Evolutionary conservation across 2,113 vertebrate genomes (phyloP).

Genomic region (Melanerpes aurifrons): DNA sequence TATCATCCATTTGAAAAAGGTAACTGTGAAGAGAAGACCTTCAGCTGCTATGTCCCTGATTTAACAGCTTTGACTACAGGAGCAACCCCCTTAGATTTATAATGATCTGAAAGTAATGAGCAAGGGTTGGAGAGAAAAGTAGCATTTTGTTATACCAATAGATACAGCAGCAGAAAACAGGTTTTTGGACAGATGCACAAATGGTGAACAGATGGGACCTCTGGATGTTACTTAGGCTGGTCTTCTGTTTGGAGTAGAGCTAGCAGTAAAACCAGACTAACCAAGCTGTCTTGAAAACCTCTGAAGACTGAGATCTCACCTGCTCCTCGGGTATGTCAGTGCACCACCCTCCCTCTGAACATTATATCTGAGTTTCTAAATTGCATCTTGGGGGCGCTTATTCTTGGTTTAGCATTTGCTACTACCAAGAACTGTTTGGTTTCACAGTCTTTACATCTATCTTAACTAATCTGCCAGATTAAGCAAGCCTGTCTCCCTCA

Average conservation of each 20-base stretch:
- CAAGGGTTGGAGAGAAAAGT: background rate
- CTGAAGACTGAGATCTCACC: background rate
- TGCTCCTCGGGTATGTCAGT: background rate
- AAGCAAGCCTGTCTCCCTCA: background rate
- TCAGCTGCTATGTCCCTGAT: background rate
- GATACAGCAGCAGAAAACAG: background rate
- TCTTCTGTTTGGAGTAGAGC: background rate
- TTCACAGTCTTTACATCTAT: background rate
- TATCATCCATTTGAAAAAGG: background rate
- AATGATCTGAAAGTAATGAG: background rate
- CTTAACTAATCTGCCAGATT: background rate
- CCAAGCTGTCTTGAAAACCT: background rate
- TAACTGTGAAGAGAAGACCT: background rate
- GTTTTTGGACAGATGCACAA: background rate
- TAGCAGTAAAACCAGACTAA: background rate
- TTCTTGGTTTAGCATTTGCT: background rate
- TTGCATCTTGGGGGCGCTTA: rapidly evolving
- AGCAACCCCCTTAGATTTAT: background rate
- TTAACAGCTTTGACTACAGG: background rate
- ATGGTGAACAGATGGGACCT: background rate
- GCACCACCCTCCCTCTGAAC: background rate
- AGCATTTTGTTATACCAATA: background rate
- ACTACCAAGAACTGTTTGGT: background rate
- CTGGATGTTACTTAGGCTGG: background rate
- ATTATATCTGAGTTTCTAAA: background rate